Base-by-base conservation (phyloP, 2,888 invertebrate species). In the Molanna angustata region DNA sequence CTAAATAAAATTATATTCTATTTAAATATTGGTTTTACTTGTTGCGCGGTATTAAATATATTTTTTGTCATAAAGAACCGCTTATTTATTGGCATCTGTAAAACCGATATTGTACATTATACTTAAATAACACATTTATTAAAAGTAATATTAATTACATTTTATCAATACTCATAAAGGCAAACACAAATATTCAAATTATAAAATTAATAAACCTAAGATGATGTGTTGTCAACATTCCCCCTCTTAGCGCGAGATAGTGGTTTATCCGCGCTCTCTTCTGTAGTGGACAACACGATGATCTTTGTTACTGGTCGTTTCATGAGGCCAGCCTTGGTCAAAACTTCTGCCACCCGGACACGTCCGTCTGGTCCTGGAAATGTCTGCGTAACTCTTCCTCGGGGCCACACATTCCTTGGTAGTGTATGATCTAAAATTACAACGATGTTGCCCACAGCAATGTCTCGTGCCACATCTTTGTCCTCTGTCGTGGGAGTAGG, bases 401-500 rank as follows among this genome's bases (percentile, higher is more conserved):
- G 21, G 1, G 44, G 43, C 55, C 55, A 53, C 2, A 21, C 21
- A 20, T 52, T 55, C 1, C 55, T 13, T 9, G 55, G 55, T 2
- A 47, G 17, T 2, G 9, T 42, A 11, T 22, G 11, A 27, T 55
- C 55, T 14, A 21, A 18, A 2, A 55, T 9, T 9, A 52, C 16
- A 1, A 56, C 56, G 6, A 49, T 11, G 20, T 56, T 52, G 0
- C 47, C 56, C 16, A 33, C 9, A n/a, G n/a, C n/a, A 11, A 6
- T n/a, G 43, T 17, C 3, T 9, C 4, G 2, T 9, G 2, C 2
- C 39, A 47, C 1, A 4, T 9, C 6, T n/a, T n/a, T 40, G 14
- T 56, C 60, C 59, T 27, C 47, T 46, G 27, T n/a, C 58, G 32
- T 1, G 47, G 42, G 0, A 45, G 9, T 1, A 61, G 20, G 0